Percentiles rank a stretch among this genome's conserved stretches.
These are phyloP conservation scores for Stictocephala bisonia DNA, from an alignment of 2,888 invertebrate genomes.

Conservation along the genomic window DNA sequence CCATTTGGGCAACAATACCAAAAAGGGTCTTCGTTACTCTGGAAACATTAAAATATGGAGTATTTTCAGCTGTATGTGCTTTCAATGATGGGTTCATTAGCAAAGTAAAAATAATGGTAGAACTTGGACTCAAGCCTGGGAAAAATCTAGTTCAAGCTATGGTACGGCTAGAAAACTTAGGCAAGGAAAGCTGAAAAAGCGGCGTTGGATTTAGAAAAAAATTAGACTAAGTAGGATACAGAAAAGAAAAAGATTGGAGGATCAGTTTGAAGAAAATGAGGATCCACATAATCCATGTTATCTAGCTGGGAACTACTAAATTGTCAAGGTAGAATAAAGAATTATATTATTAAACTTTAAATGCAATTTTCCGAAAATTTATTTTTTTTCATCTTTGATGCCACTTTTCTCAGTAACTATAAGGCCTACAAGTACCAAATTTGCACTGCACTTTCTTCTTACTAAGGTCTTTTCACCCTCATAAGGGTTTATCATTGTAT, in stretches of 20 bases:
- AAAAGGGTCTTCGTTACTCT: slow-evolving; percentile 7
- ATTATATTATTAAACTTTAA: no score
- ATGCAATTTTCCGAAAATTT: neutral
- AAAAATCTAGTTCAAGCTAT: slow-evolving; percentile 11
- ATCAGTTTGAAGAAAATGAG: slow-evolving; percentile 18
- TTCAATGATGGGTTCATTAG: slow-evolving; percentile 12
- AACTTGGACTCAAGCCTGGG: neutral
- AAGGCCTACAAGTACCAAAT: no score
- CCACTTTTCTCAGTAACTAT: no score
- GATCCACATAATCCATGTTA: slow-evolving; percentile 6
- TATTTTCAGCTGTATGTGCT: slow-evolving; percentile 5
- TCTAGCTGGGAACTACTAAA: slow-evolving; percentile 1
- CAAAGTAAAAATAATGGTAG: neutral
- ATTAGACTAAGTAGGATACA: neutral
- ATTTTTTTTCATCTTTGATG: neutral
- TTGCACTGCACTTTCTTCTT: no score
- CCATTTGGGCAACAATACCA: neutral
- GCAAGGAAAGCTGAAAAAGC: neutral
- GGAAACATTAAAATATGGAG: slow-evolving; percentile 5
- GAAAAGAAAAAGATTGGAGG: slow-evolving; percentile 24
- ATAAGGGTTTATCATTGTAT: no score
- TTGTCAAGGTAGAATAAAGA: neutral
- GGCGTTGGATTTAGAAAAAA: slow-evolving; percentile 12
- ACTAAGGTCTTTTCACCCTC: no score
- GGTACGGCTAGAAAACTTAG: neutral